phyloP scores from a whole-genome alignment of 2,888 invertebrate genomes.

The Drosophila mettleri region DNA sequence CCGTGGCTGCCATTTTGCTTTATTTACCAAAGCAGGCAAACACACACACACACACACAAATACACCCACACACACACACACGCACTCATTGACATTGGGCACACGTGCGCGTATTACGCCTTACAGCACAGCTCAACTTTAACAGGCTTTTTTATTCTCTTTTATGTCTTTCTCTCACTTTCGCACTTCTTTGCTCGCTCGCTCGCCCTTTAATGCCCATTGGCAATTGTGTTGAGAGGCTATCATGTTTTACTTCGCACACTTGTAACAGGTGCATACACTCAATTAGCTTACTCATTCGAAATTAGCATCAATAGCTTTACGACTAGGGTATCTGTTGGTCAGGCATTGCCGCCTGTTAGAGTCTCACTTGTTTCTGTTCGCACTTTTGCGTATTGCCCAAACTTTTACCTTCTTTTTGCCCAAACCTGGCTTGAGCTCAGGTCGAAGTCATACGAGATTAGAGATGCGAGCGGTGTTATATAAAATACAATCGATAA shows the following conservation, averaged over 20 bases:
- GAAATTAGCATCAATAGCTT: not conserved
- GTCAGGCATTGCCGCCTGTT: not conserved
- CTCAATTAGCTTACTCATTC: not conserved
- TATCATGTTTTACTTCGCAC: not conserved
- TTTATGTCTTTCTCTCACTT: slow-evolving; percentile 20
- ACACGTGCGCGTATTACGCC: slow-evolving; percentile 64
- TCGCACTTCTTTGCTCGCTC: not conserved
- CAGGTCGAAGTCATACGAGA: not conserved
- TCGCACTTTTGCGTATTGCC: slow-evolving; percentile 14
- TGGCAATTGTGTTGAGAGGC: not conserved
- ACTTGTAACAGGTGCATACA: not conserved
- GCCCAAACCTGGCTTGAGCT: slow-evolving; percentile 11
- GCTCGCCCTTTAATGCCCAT: not conserved
- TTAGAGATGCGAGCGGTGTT: slow-evolving; percentile 17
- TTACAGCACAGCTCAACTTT: slow-evolving; percentile 33
- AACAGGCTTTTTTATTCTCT: slow-evolving; percentile 34
- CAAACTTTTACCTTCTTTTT: slow-evolving; percentile 35
- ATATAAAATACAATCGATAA: not conserved
- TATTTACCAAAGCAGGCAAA: slow-evolving; percentile 42
- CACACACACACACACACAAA: slow-evolving; percentile 53
- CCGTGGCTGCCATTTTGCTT: slow-evolving; percentile 45
- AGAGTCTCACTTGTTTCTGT: not conserved
- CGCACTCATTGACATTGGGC: slow-evolving; percentile 41
- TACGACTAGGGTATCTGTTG: not conserved
- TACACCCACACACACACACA: not conserved